These are phyloP conservation scores for Alca torda DNA, from an alignment of 2,797 vertebrate genomes.

Conservation along the genomic window DNA sequence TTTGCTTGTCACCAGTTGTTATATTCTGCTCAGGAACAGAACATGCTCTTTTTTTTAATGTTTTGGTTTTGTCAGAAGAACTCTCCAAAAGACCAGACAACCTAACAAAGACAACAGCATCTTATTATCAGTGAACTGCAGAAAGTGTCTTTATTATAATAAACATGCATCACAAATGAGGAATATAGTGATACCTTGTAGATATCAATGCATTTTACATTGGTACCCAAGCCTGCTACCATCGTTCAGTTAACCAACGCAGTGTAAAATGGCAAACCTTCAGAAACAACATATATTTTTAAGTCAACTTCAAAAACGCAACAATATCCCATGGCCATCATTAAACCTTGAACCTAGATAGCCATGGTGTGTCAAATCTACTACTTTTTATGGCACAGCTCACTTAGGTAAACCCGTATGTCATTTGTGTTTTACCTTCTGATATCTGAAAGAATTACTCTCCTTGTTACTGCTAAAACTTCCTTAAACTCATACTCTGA, in stretches of 20 bases:
- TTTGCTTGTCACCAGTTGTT: conserved; percentile 34
- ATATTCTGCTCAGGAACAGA: conserved; percentile 64
- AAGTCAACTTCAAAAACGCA: background rate
- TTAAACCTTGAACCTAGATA: background rate
- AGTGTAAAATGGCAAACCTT: background rate
- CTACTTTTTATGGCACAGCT: background rate
- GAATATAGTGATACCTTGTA: background rate
- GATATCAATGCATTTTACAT: background rate
- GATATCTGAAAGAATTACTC: background rate
- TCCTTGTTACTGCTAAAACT: background rate
- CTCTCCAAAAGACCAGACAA: conserved; percentile 49
- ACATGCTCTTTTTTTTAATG: conserved; percentile 40
- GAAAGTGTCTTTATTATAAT: background rate
- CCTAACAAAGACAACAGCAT: conserved; percentile 58
- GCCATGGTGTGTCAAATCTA: background rate
- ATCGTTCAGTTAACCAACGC: background rate
- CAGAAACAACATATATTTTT: background rate
- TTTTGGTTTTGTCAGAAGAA: conserved; percentile 39
- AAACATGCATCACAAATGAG: background rate
- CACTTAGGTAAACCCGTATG: background rate
- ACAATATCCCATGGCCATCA: background rate
- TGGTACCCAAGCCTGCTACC: background rate
- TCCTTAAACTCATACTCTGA: background rate
- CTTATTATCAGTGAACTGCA: background rate
- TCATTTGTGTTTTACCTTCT: background rate